A percentile compares a stretch with the other conserved stretches of the same genome.
phyloP scores from a whole-genome alignment of 2,797 vertebrate species.

The Falco novaeseelandiae region DNA sequence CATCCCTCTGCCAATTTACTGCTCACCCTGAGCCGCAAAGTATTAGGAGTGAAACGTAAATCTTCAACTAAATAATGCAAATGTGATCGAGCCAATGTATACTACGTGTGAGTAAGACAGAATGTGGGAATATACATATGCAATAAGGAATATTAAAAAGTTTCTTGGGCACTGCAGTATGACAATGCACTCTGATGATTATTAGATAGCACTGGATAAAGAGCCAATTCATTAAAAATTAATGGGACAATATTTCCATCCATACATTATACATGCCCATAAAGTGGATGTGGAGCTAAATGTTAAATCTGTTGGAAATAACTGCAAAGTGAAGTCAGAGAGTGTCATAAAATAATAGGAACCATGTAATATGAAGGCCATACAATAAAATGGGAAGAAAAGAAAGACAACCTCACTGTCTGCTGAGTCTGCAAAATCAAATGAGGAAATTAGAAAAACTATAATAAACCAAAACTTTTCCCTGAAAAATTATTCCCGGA shows the following conservation, averaged over 20 bases:
- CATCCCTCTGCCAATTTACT: constrained; percentile 28
- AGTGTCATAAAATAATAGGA: constrained; percentile 66
- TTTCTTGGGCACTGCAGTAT: constrained; percentile 69
- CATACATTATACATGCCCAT: constrained; percentile 75
- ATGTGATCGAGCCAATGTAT: constrained; percentile 10
- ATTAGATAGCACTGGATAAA: constrained; percentile 73
- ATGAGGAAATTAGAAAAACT: constrained; percentile 62
- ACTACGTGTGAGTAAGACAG: not conserved
- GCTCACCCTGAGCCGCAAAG: not conserved
- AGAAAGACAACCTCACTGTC: constrained; percentile 24
- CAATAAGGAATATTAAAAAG: constrained; percentile 63
- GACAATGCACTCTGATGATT: constrained; percentile 75
- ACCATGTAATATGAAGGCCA: constrained; percentile 37
- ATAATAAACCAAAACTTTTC: constrained; percentile 58
- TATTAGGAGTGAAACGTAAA: constrained; percentile 40
- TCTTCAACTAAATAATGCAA: constrained; percentile 70
- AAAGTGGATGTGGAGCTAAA: constrained; percentile 74
- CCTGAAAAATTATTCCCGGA: constrained; percentile 55
- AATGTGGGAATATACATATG: constrained; percentile 44
- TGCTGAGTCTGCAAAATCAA: constrained; percentile 59
- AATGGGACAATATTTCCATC: constrained; percentile 66
- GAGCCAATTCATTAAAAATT: constrained; percentile 78
- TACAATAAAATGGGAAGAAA: constrained; percentile 42
- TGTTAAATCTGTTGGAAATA: constrained; percentile 74
- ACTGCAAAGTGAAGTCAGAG: constrained; percentile 64